Base-by-base conservation (phyloP, 2,113 vertebrate species). In the Alouatta palliata region DNA sequence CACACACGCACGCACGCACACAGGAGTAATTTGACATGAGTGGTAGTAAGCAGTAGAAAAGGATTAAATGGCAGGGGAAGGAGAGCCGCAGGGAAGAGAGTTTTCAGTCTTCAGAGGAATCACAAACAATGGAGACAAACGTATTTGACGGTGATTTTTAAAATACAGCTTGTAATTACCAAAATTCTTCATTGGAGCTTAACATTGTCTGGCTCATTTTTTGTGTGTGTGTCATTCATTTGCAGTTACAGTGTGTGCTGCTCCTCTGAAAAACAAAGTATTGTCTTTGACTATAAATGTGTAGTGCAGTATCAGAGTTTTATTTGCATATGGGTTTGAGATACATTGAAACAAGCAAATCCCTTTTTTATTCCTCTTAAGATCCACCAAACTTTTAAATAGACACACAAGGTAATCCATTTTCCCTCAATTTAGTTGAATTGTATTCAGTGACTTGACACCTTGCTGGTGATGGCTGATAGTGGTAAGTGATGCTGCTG, bases 181-280 rank as follows among this genome's bases (percentile, higher is more conserved):
- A 25, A 40, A 77, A 87, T 92, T 95, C 49, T 95, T 87, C 71
- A 47, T 10, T 90, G 77, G 32, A 79, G 4, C n/a, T 92, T 90
- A 83, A 20, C 40, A 45, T 83, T 66, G 40, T 43, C 66, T 80
- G 30, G 6, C 13, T 94, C 0, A 40, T 71, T 86, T 70, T 77
- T 80, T 27, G 25, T 64, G 11, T 64, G 61, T 87, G 25, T 91
- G 66, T 52, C 20, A 45, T 94, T 93, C 81, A 77, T 75, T 94
- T 96, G 52, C 58, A 94, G 89, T 92, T 95, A 83, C 73, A 76
- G 25, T 90, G 70, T 83, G 8, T 35, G 30, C 68, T 97, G 16
- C n/a, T 95, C 64, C 95, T 90, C 83, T 90, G 91, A 92, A 82
- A 94, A 93, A 75, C 14, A 25, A 88, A 95, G 40, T 91, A n/a